Base-by-base conservation (phyloP, 1,140 invertebrate species). In the Brachionus rotundiformis region DNA sequence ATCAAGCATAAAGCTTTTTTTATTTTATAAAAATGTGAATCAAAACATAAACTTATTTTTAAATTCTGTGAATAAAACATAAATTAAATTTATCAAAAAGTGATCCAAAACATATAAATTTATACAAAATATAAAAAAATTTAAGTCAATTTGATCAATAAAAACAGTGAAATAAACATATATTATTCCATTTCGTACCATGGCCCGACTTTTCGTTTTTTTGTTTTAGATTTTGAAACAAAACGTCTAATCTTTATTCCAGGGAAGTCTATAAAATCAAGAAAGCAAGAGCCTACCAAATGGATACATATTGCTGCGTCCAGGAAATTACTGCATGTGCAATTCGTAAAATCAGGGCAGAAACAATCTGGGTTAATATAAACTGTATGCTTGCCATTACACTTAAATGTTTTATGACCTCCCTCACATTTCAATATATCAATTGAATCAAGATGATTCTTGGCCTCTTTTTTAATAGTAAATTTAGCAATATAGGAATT, bases 231-330 rank as follows among this genome's bases (percentile, higher is more conserved):
- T 61, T 61, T 25, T 23, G n/a, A 23, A 61, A 61, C 25, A 61
- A 61, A 61, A 23, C n/a, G n/a, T n/a, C n/a, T n/a, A n/a, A 23
- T 61, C 25, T 61, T 61, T 61, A 61, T 19, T 61, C 59, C 59
- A 10, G 59, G 23, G 29, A 65, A 65, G 13, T 65, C 27, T n/a
- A 31, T 65, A n/a, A 27, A 65, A 31, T 31, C 61, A 27, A 65
- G 13, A 29, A 65, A 65, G 29, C 23, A 65, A 31, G 23, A 65
- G 25, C 61, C 27, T 31, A 65, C 29, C 29, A 65, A 65, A 65
- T 65, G 61, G 29, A 65, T 29, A 65, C 61, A 65, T 31, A 29
- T 65, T 65, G 61, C 61, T 65, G 13, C 25, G 29, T 65, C 61
- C 5, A 31, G 7, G 29, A 65, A 65, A 65, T 29, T 29, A 31